Evolutionary conservation across 2,113 vertebrate genomes (phyloP), one percentile per base, ranked within the genome.

Genomic region (Lontra canadensis): DNA sequence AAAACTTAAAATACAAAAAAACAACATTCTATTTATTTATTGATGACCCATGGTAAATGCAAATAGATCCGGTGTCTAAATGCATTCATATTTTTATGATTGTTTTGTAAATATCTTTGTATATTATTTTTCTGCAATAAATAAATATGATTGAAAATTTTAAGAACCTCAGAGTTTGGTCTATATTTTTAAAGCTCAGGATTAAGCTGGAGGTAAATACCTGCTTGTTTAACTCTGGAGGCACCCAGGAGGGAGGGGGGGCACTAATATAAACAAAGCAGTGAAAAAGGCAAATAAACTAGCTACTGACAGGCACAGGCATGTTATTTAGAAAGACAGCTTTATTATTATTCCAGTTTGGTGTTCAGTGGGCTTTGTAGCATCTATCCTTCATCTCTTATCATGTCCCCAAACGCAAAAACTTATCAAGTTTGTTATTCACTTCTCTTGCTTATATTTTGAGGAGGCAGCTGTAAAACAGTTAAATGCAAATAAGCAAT

Each of bases 21-120:
- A 99, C 99, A 98, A 99, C 99, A 99, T 99, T 99, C 99, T 99
- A 99, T 99, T 99, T 99, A 99, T 99, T 99, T 99, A 99, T 99
- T 99, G 99, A 98, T 99, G 99, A 99, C 99, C 98, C 99, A 98
- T 99, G 99, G 99, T 99, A 99, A 99, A 99, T 99, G 99, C 99
- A 99, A 99, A 99, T 99, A 99, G 99, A 99, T 99, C 99, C 98
- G 99, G 99, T 99, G 99, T 99, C 99, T 99, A 99, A 99, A 99
- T 99, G 99, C 99, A 99, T 99, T 99, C 99, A 98, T 99, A 99
- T 99, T 99, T 99, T 99, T 99, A 99, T 99, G 99, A 99, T 99
- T 99, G 99, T 99, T 99, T 99, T 99, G 99, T 99, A 99, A 99
- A 99, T 99, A 99, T 99, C 99, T 98, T 99, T 99, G 99, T 99